Conservation (phyloP, 2,113 vertebrate species). For the Pimephales promelas region DNA sequence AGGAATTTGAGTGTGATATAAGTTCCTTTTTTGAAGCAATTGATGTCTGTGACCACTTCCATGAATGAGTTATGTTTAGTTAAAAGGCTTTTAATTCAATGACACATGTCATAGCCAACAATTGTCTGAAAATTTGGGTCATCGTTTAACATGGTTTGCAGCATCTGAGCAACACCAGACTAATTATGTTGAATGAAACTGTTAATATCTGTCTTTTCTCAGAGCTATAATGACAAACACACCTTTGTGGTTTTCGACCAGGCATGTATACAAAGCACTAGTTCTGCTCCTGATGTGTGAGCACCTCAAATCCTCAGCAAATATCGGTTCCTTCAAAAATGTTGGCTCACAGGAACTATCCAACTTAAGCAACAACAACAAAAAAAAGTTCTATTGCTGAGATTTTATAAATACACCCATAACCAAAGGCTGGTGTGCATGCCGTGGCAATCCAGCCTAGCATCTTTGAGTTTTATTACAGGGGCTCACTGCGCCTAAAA, state of each 20-base stretch:
- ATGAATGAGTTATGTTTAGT: background rate
- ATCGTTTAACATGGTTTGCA: background rate
- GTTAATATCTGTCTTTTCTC: background rate
- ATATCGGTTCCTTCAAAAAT: conserved; percentile 54
- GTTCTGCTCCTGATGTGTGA: conserved; percentile 67
- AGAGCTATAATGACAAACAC: conserved; percentile 5
- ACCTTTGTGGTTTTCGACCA: conserved; percentile 20
- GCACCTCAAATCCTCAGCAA: conserved; percentile 66
- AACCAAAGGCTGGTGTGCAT: conserved; percentile 66
- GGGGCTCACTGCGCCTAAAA: conserved; percentile 64
- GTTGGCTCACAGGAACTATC: conserved; percentile 64
- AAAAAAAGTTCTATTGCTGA: conserved; percentile 29
- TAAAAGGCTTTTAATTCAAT: background rate
- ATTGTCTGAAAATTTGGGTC: background rate
- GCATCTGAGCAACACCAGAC: background rate
- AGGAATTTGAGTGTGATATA: background rate
- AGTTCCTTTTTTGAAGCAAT: background rate
- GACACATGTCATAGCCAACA: background rate
- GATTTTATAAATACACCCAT: conserved; percentile 61
- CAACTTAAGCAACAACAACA: conserved; percentile 42
- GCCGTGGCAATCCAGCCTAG: conserved; percentile 65
- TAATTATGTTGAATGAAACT: conserved; percentile 6
- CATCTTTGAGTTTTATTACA: conserved; percentile 74
- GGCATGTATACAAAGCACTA: background rate
- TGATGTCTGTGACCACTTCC: background rate